phyloP scores from a whole-genome alignment of 2,888 invertebrate genomes.

The Drosophila parthenogenetica region DNA sequence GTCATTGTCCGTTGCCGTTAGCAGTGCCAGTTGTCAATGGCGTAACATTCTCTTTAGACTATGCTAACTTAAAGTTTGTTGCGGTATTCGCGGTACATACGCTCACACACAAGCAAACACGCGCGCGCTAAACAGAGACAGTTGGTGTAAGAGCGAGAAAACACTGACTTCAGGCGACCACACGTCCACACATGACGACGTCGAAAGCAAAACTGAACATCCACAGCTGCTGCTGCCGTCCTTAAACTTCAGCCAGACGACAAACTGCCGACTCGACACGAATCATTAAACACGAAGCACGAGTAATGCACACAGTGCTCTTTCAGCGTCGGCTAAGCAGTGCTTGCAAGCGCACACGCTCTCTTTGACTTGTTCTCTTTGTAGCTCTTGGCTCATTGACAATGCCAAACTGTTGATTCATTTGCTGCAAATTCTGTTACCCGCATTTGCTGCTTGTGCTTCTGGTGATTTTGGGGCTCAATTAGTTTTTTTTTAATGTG shows the following conservation, averaged over 20 bases:
- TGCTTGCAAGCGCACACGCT: conserved; percentile 20
- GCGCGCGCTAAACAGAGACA: conserved; percentile 2
- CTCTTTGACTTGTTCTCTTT: conserved; percentile 17
- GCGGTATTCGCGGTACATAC: conserved; percentile 41
- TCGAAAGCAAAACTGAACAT: conserved; percentile 62
- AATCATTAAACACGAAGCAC: conserved; percentile 8
- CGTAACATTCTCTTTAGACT: conserved; percentile 49
- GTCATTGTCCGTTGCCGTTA: conserved; percentile 22
- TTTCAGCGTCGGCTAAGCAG: conserved; percentile 70
- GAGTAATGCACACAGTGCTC: conserved; percentile 10
- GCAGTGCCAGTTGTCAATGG: conserved; percentile 28
- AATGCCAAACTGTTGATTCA: conserved; percentile 76
- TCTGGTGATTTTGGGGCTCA: conserved; percentile 9
- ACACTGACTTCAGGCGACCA: conserved; percentile 12
- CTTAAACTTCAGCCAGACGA: conserved; percentile 61
- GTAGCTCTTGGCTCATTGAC: conserved; percentile 27
- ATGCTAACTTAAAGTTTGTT: conserved; percentile 50
- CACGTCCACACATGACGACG: conserved; percentile 61
- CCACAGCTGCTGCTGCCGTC: conserved; percentile 56
- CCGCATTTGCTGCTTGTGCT: conserved; percentile 10
- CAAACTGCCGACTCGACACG: conserved; percentile 20
- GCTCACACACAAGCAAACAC: conserved; percentile 9
- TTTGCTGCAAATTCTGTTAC: conserved; percentile 19
- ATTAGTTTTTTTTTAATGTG: conserved; percentile 40
- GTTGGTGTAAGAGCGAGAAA: conserved; percentile 1